phyloP scores from a whole-genome alignment of 2,888 invertebrate genomes.

The Lithophane semibrunnea region DNA sequence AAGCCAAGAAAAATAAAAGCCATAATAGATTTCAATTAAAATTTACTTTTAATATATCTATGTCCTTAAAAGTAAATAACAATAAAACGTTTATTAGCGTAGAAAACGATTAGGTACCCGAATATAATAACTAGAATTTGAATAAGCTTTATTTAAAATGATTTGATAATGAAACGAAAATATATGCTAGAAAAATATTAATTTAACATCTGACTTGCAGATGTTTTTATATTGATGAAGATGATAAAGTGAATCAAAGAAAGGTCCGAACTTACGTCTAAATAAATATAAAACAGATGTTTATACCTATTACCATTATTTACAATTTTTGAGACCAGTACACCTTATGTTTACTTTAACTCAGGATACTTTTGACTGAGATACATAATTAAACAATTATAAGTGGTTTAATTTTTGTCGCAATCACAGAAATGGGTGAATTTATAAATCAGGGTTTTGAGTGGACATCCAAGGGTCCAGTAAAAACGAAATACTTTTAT shows the following conservation, averaged over 20 bases:
- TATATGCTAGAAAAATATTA: slow-evolving; percentile 51
- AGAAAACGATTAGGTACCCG: slow-evolving; percentile 69
- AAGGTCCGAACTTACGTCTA: slow-evolving; percentile 70
- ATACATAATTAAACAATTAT: slow-evolving; percentile 14
- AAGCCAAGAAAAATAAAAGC: slow-evolving; percentile 28
- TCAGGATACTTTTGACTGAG: slow-evolving; percentile 38
- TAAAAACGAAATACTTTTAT: background rate
- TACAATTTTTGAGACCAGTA: slow-evolving; percentile 70
- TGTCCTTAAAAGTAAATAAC: slow-evolving; percentile 84
- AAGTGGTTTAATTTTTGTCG: background rate
- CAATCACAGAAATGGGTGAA: slow-evolving; percentile 12
- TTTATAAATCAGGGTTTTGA: background rate
- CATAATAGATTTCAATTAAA: slow-evolving; percentile 62
- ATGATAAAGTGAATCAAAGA: slow-evolving; percentile 44
- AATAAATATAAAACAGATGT: slow-evolving; percentile 74
- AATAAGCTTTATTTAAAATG: slow-evolving; percentile 59
- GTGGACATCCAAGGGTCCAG: slow-evolving; percentile 3
- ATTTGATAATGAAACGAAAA: slow-evolving; percentile 33
- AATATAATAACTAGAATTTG: slow-evolving; percentile 63
- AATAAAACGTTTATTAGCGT: slow-evolving; percentile 75
- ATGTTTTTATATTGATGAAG: slow-evolving; percentile 31
- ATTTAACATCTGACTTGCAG: slow-evolving; percentile 33
- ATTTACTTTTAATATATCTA: slow-evolving; percentile 77
- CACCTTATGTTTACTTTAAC: slow-evolving; percentile 39
- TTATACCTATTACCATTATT: slow-evolving; percentile 67